phyloP scores from a whole-genome alignment of 2,888 invertebrate species.

The Dinocampus coccinellae region DNA sequence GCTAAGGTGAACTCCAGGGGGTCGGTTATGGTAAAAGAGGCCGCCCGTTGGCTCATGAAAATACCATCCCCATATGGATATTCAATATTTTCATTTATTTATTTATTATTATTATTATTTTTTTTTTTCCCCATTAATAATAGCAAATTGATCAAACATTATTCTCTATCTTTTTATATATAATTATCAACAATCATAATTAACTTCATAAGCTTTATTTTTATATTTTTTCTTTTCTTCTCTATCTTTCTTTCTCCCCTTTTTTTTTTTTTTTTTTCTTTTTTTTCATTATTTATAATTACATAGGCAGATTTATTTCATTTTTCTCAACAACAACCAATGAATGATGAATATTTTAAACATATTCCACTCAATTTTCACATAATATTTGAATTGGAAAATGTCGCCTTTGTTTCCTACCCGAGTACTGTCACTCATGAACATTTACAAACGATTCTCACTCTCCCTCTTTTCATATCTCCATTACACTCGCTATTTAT shows the following conservation, averaged over 20 bases:
- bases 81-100: too few species aligned
- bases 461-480: neutral
- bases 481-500: neutral
- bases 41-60: conserved; percentile 6
- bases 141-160: neutral
- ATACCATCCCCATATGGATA: neutral
- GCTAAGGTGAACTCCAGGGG: conserved; percentile 33
- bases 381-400: neutral
- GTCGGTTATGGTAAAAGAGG: conserved; percentile 31
- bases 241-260: neutral
- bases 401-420: neutral
- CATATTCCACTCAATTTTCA: neutral
- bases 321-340: neutral
- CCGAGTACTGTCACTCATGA: neutral
- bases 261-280: neutral
- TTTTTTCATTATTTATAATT: neutral
- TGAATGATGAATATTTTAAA: neutral
- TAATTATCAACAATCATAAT: too few species aligned
- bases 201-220: too few species aligned
- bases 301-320: neutral
- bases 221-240: neutral
- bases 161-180: too few species aligned
- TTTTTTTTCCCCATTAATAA: neutral
- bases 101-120: too few species aligned
- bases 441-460: neutral